Percentiles rank a stretch among this genome's conserved stretches.
phyloP scores from a whole-genome alignment of 2,888 invertebrate genomes.

The Hipparchia semele region DNA sequence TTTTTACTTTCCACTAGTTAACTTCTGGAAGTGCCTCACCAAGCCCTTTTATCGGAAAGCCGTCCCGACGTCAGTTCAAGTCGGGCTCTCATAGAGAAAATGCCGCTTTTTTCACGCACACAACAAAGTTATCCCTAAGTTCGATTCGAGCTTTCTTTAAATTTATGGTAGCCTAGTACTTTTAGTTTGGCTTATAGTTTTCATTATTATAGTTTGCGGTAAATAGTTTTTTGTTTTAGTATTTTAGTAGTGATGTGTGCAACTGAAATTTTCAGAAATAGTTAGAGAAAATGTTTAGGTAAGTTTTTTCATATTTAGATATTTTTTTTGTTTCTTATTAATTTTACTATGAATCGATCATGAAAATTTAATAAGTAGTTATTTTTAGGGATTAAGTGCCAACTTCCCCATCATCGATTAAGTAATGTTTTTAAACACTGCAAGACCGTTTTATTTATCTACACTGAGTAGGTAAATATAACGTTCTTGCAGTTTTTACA shows the following conservation, averaged over 20 bases:
- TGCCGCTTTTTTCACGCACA: slow-evolving; percentile 33
- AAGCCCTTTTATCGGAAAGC: slow-evolving; percentile 69
- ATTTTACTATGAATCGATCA: background rate
- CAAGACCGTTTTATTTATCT: too few species aligned
- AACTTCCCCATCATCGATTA: too few species aligned
- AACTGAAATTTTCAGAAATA: background rate
- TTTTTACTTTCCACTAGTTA: slow-evolving; percentile 64
- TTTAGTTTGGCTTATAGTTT: slow-evolving; percentile 3
- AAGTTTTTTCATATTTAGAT: background rate
- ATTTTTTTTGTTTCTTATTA: background rate
- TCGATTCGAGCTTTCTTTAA: slow-evolving; percentile 24
- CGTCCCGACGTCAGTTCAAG: slow-evolving; percentile 46
- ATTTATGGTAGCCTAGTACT: slow-evolving; percentile 36
- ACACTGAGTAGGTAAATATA: too few species aligned
- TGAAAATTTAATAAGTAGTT: background rate
- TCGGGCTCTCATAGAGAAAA: slow-evolving; percentile 42
- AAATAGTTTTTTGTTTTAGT: background rate
- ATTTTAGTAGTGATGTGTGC: slow-evolving; percentile 6
- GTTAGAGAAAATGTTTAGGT: background rate
- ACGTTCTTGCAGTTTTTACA: too few species aligned
- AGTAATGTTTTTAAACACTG: too few species aligned
- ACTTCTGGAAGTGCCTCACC: slow-evolving; percentile 46
- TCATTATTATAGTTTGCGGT: background rate
- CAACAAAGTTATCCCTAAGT: slow-evolving; percentile 24
- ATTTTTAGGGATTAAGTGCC: background rate